Conservation (phyloP, 2,888 invertebrate species). For the Miltochrista miniata region DNA sequence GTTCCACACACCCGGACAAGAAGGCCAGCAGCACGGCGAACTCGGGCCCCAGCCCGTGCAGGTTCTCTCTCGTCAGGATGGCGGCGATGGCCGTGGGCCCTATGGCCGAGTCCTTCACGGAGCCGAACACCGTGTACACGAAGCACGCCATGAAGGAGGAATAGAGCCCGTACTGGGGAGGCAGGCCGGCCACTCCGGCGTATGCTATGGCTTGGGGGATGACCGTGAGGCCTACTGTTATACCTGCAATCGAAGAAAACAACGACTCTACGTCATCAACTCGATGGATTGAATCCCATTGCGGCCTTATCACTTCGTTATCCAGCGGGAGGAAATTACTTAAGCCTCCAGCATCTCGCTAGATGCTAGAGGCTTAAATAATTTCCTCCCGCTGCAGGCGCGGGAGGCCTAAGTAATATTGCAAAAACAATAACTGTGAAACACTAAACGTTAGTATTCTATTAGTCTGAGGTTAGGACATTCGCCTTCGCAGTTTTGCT, state of each 20-base stretch:
- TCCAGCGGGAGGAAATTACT: no score
- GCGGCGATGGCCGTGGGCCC: slow-evolving; percentile 95
- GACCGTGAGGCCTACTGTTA: slow-evolving; percentile 90
- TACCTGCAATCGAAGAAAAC: slow-evolving; percentile 49
- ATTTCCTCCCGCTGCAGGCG: no score
- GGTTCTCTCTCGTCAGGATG: slow-evolving; percentile 89
- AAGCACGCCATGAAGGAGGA: slow-evolving; percentile 97
- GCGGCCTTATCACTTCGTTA: no score
- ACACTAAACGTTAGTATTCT: no score
- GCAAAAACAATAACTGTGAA: no score
- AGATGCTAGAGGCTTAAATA: no score
- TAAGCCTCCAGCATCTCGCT: no score
- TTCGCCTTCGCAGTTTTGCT: no score
- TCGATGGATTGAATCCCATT: no score
- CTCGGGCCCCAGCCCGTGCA: slow-evolving; percentile 87
- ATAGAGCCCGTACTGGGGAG: slow-evolving; percentile 93
- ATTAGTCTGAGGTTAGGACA: no score
- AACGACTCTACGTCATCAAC: no score
- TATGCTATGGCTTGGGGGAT: slow-evolving; percentile 94
- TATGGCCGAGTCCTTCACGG: slow-evolving; percentile 86
- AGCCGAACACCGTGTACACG: slow-evolving; percentile 94
- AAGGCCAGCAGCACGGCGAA: slow-evolving; percentile 89
- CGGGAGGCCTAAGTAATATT: no score
- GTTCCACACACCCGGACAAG: slow-evolving; percentile 87
- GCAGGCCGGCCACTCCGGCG: slow-evolving; percentile 90